These are phyloP conservation scores for Seriola quinqueradiata DNA, from an alignment of 2,113 vertebrate genomes.

Conservation along the genomic window DNA sequence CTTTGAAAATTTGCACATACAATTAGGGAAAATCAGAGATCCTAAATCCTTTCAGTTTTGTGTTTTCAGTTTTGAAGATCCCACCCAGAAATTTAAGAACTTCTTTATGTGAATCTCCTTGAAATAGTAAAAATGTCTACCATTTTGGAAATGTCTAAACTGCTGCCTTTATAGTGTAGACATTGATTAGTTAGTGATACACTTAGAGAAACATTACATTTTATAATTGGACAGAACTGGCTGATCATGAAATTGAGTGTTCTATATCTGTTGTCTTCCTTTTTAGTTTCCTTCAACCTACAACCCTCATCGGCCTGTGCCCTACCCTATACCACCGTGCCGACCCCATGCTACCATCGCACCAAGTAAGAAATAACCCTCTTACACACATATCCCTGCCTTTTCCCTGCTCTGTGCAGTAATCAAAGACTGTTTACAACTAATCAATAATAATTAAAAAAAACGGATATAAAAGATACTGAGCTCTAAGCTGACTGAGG, in stretches of 20 bases:
- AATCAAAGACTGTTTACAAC: neutral
- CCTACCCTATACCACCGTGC: constrained; percentile 98
- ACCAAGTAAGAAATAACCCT: constrained; percentile 91
- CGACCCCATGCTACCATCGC: constrained; percentile 96
- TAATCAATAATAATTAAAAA: neutral
- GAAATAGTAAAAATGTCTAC: neutral
- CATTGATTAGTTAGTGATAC: neutral
- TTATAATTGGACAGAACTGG: neutral
- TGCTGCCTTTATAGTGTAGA: neutral
- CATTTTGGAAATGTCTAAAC: too few relatives aligned
- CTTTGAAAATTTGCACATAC: neutral
- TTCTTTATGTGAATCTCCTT: neutral
- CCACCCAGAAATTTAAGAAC: neutral
- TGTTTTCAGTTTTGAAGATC: neutral
- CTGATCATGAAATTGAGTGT: neutral
- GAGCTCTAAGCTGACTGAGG: neutral
- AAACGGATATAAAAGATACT: neutral
- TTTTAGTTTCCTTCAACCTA: constrained; percentile 93
- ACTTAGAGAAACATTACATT: neutral
- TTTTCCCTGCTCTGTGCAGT: neutral
- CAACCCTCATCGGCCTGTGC: constrained; percentile 97
- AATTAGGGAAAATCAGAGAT: neutral
- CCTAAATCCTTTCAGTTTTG: neutral
- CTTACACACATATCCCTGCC: neutral
- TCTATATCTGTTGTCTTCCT: neutral